These are phyloP conservation scores for Meteorus colon DNA, from an alignment of 2,888 invertebrate genomes.

Conservation along the genomic window DNA sequence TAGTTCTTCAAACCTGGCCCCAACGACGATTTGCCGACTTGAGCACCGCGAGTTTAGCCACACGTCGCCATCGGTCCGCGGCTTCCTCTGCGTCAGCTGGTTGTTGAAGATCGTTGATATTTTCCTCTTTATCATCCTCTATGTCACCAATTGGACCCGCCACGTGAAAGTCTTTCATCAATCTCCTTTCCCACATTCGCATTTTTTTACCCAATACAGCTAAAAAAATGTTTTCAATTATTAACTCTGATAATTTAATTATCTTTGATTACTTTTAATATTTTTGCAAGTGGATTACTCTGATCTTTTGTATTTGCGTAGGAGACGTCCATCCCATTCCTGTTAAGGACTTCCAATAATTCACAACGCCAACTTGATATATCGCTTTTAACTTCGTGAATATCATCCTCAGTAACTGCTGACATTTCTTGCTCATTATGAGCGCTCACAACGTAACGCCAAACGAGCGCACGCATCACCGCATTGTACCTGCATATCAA, in stretches of 20 bases:
- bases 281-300: conserved; percentile 73
- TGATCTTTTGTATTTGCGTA: conserved; percentile 84
- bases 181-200: conserved; percentile 89
- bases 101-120: conserved; percentile 56
- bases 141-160: conserved; percentile 78
- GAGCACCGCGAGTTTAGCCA: conserved; percentile 83
- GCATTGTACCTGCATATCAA: conserved; percentile 77
- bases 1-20: conserved; percentile 78
- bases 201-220: conserved; percentile 85
- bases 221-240: conserved; percentile 61
- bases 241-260: background rate
- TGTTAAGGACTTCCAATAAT: conserved; percentile 89
- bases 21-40: conserved; percentile 83
- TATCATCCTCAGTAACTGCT: conserved; percentile 92
- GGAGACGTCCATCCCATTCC: conserved; percentile 90
- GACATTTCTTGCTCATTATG: conserved; percentile 89
- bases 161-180: conserved; percentile 92
- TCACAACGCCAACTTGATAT: conserved; percentile 94
- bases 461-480: conserved; percentile 92
- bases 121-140: conserved; percentile 68
- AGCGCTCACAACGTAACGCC: conserved; percentile 92
- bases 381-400: conserved; percentile 96
- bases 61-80: conserved; percentile 77
- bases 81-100: conserved; percentile 63
- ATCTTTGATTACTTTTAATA: background rate